Percentiles rank a stretch among this genome's conserved stretches.
These are phyloP conservation scores for Trissonchulus latispiculum DNA, from an alignment of 2,888 invertebrate species.

Conservation along the genomic window DNA sequence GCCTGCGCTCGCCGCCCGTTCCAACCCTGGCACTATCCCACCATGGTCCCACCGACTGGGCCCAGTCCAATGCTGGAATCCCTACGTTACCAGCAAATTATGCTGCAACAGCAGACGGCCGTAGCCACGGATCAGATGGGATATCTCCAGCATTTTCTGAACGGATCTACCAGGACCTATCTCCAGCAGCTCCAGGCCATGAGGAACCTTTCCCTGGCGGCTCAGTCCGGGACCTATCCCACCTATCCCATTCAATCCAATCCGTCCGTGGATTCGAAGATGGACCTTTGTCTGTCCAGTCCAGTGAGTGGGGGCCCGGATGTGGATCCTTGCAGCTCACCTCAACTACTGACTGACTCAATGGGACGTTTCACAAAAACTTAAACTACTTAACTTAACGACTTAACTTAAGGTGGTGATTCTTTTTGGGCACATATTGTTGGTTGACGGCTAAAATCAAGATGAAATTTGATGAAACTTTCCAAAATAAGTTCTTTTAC, in stretches of 20 bases:
- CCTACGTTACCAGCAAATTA: background rate
- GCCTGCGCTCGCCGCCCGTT: background rate
- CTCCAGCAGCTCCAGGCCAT: background rate
- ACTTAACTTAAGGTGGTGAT: too few relatives aligned
- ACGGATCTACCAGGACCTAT: background rate
- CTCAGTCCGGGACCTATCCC: background rate
- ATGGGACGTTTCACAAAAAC: too few relatives aligned
- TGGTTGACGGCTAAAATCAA: too few relatives aligned
- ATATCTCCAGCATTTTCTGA: background rate
- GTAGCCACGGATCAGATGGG: background rate
- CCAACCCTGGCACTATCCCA: background rate
- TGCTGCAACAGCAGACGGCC: background rate
- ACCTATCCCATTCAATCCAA: background rate
- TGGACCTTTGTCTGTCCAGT: background rate
- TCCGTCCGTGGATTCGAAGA: background rate
- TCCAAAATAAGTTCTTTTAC: too few relatives aligned
- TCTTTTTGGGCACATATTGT: too few relatives aligned
- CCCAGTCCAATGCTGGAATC: background rate
- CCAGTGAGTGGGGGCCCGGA: background rate
- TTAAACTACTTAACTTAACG: too few relatives aligned
- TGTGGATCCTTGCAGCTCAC: background rate
- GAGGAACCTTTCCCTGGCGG: background rate
- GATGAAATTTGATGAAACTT: too few relatives aligned
- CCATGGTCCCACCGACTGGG: background rate
- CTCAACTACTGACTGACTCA: background rate